A percentile compares a stretch with the other conserved stretches of the same genome.
Conservation (phyloP, 2,797 vertebrate species). For the Helarctos malayanus region DNA sequence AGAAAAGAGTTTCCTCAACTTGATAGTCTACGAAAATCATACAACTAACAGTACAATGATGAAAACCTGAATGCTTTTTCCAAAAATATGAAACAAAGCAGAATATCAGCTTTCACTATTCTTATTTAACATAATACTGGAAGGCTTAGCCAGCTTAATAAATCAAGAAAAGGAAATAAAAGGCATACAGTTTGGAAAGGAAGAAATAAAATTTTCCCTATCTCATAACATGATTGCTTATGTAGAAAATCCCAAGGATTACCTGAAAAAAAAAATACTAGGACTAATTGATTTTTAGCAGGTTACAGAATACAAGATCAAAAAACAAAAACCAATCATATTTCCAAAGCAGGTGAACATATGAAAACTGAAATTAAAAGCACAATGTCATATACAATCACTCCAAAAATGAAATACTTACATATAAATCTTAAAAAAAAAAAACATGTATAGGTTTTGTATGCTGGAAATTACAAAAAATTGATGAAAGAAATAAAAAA, state of each 20-base stretch:
- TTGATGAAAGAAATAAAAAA: background rate
- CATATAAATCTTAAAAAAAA: background rate
- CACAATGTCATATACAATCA: background rate
- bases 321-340: slow-evolving; percentile 3
- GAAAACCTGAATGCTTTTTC: background rate
- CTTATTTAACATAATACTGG: background rate
- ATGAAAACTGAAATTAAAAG: background rate
- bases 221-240: background rate
- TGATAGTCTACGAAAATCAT: background rate
- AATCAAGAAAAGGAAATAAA: background rate
- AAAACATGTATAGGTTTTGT: background rate
- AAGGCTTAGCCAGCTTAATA: background rate
- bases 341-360: background rate
- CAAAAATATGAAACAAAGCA: background rate
- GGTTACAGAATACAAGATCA: background rate
- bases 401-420: background rate
- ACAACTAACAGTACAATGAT: background rate
- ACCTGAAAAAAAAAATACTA: background rate
- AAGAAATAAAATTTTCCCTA: background rate
- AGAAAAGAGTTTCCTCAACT: background rate
- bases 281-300: background rate
- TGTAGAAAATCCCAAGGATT: slow-evolving; percentile 5
- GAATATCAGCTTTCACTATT: background rate
- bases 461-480: background rate
- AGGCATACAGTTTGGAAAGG: background rate